Conservation (phyloP, 2,113 vertebrate genomes). For the Myotis yumanensis region DNA sequence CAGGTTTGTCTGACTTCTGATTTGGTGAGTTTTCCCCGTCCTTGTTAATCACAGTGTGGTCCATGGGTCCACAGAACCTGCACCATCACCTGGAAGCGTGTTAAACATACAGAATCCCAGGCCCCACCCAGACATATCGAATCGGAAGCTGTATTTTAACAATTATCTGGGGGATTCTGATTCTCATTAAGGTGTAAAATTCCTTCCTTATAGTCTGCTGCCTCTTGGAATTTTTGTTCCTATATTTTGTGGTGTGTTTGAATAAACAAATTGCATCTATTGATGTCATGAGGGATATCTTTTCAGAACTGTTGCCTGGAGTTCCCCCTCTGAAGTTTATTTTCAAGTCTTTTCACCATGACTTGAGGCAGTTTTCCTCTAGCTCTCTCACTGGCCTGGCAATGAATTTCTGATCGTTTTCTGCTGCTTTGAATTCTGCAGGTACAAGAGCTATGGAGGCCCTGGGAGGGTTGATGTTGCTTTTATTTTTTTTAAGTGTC, state of each 20-base stretch:
- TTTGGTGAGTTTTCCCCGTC: neutral
- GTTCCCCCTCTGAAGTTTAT: constrained; percentile 33
- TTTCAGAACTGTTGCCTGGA: neutral
- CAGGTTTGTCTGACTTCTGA: neutral
- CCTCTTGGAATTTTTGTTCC: neutral
- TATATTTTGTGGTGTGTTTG: neutral
- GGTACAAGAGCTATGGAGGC: neutral
- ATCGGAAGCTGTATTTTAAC: neutral
- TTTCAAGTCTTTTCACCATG: neutral
- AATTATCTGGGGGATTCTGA: neutral
- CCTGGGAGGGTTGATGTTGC: neutral
- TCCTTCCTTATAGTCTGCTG: neutral
- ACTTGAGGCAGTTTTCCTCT: neutral
- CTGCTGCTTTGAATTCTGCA: constrained; percentile 25
- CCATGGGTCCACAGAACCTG: neutral
- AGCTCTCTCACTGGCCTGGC: neutral
- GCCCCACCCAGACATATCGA: neutral
- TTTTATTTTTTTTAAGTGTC: constrained; percentile 38
- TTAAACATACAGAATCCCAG: neutral
- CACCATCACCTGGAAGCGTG: neutral
- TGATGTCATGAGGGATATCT: neutral
- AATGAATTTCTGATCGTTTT: constrained; percentile 41
- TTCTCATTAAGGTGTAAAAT: neutral
- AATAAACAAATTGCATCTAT: neutral
- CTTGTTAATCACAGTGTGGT: neutral